Evolutionary conservation across 2,888 invertebrate genomes (phyloP).

Genomic region (Entomobrya multifasciata): DNA sequence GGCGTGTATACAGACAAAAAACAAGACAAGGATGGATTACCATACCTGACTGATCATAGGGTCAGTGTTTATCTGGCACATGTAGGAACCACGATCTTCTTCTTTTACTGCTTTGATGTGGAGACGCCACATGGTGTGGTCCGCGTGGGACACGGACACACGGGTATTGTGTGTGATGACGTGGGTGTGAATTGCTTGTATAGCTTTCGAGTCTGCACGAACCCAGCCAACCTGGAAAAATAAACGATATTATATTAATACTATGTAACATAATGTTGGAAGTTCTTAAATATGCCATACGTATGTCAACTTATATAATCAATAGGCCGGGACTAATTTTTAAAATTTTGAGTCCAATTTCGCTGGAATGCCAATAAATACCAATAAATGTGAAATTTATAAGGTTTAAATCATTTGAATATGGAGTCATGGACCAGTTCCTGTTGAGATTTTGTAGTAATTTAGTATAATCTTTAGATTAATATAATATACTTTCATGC

Average conservation of each 20-base stretch:
- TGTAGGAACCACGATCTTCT: conserved; percentile 88
- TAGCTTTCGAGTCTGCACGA: conserved; percentile 95
- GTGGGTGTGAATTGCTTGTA: conserved; percentile 95
- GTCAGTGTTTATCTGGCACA: conserved; percentile 89
- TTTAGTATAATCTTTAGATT: too few species aligned
- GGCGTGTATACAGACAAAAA: conserved; percentile 4
- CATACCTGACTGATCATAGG: conserved; percentile 95
- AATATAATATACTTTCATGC: too few species aligned
- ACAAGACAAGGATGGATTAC: conserved; percentile 73
- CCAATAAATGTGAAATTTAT: too few species aligned
- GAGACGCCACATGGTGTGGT: conserved; percentile 93
- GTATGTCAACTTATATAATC: too few species aligned
- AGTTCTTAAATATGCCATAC: too few species aligned
- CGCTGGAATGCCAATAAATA: too few species aligned
- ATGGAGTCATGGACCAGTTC: too few species aligned
- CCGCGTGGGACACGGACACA: conserved; percentile 91
- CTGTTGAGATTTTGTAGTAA: too few species aligned
- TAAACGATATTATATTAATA: neutral
- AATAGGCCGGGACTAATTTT: too few species aligned
- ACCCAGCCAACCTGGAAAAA: conserved; percentile 92
- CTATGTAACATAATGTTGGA: too few species aligned
- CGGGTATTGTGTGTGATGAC: conserved; percentile 95
- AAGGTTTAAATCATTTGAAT: too few species aligned
- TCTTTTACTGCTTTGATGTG: conserved; percentile 91
- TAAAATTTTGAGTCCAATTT: too few species aligned